Conservation (phyloP, 1,140 invertebrate genomes). For the Galleria mellonella region DNA sequence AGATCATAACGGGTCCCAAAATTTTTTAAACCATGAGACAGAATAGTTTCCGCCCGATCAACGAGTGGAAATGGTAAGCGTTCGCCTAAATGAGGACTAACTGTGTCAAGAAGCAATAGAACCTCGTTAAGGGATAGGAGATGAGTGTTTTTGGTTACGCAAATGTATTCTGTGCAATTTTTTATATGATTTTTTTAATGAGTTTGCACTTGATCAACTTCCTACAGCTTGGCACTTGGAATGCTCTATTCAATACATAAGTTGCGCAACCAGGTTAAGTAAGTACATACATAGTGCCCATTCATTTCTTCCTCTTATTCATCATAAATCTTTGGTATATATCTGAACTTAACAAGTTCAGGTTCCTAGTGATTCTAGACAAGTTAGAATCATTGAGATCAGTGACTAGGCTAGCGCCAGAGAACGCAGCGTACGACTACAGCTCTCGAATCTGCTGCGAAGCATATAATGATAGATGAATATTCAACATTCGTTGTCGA, state of each 20-base stretch:
- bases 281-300: slow-evolving; percentile 2
- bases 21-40: slow-evolving; percentile 61
- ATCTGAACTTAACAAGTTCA: not conserved
- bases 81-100: slow-evolving; percentile 54
- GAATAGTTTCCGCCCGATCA: slow-evolving; percentile 55
- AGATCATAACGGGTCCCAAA: slow-evolving; percentile 55
- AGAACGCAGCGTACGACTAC: slow-evolving; percentile 47
- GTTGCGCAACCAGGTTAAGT: not conserved
- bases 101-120: slow-evolving; percentile 31
- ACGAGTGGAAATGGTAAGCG: slow-evolving; percentile 55
- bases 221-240: no score
- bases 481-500: slow-evolving; percentile 28
- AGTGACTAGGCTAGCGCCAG: slow-evolving; percentile 49
- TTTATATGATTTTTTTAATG: no score
- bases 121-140: slow-evolving; percentile 1
- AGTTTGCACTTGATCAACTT: no score
- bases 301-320: slow-evolving; percentile 11
- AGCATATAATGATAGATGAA: slow-evolving; percentile 2
- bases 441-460: slow-evolving; percentile 38
- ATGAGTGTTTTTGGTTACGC: no score
- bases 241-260: no score
- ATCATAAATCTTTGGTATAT: no score
- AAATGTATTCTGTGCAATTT: no score
- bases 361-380: slow-evolving; percentile 29
- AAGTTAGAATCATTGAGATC: slow-evolving; percentile 49